A percentile compares a stretch with the other conserved stretches of the same genome.
phyloP scores from a whole-genome alignment of 1,140 invertebrate species.

The Arion vulgaris region DNA sequence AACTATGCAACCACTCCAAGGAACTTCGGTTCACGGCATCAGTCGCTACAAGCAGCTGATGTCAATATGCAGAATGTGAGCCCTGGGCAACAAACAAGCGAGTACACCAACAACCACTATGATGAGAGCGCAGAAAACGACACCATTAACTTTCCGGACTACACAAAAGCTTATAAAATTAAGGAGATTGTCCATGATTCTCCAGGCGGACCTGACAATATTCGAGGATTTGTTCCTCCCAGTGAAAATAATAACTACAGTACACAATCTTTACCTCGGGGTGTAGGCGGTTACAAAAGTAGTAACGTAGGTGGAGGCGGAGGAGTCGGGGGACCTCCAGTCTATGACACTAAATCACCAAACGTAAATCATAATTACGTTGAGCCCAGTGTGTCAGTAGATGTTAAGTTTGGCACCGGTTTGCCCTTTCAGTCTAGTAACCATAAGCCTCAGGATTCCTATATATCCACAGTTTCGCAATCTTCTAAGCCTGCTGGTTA shows the following conservation, averaged over 20 bases:
- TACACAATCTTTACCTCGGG: conserved; percentile 11
- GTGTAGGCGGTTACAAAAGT: background rate
- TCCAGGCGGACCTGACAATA: conserved; percentile 22
- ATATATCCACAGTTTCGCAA: background rate
- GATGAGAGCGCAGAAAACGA: background rate
- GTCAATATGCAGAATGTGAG: conserved; percentile 26
- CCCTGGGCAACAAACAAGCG: conserved; percentile 16
- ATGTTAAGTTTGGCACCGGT: conserved; percentile 12
- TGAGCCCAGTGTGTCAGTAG: background rate
- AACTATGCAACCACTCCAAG: conserved; percentile 36
- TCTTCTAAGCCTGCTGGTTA: background rate
- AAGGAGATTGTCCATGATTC: conserved; percentile 26
- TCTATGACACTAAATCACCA: background rate
- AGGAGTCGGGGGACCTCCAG: conserved; percentile 13
- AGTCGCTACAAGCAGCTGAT: background rate
- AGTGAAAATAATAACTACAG: background rate
- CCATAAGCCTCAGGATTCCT: background rate
- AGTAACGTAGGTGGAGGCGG: background rate
- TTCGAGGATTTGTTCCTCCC: background rate
- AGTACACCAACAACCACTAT: conserved; percentile 20
- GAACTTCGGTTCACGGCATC: conserved; percentile 23
- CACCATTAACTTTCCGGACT: conserved; percentile 34
- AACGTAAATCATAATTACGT: background rate
- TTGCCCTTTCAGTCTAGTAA: conserved; percentile 1
- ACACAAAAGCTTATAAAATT: conserved; percentile 42